Conservation (phyloP, 2,797 vertebrate genomes). For the Cossypha polioptera region DNA sequence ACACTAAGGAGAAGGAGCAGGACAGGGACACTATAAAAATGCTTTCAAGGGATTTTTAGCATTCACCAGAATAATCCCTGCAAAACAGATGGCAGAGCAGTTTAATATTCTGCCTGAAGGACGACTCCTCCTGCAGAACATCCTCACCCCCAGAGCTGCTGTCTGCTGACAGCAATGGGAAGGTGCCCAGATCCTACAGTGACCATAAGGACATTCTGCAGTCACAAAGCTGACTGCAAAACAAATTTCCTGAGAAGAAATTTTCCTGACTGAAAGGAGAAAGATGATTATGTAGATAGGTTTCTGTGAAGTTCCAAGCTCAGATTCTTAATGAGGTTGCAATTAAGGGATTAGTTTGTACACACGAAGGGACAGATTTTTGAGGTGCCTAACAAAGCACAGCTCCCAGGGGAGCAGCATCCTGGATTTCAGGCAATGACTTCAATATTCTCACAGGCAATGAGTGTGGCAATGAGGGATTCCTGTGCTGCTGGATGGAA, state of each 20-base stretch:
- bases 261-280: background rate
- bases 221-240: background rate
- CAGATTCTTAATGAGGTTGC: background rate
- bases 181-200: background rate
- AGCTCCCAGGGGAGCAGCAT: background rate
- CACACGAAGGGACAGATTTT: background rate
- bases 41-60: slow-evolving; percentile 30
- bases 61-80: slow-evolving; percentile 7
- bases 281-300: background rate
- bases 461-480: background rate
- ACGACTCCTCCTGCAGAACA: background rate
- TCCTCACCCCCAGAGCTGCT: slow-evolving; percentile 7
- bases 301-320: background rate
- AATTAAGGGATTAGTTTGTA: background rate
- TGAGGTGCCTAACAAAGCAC: background rate
- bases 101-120: slow-evolving; percentile 7
- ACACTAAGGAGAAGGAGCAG: background rate
- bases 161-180: slow-evolving; percentile 3
- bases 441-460: background rate
- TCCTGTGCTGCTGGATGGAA: background rate
- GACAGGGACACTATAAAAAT: background rate
- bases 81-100: slow-evolving; percentile 55
- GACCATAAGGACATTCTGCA: slow-evolving; percentile 25
- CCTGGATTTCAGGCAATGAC: background rate
- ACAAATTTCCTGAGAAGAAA: background rate